Conservation (phyloP, 2,113 vertebrate genomes). For the Paralichthys olivaceus region DNA sequence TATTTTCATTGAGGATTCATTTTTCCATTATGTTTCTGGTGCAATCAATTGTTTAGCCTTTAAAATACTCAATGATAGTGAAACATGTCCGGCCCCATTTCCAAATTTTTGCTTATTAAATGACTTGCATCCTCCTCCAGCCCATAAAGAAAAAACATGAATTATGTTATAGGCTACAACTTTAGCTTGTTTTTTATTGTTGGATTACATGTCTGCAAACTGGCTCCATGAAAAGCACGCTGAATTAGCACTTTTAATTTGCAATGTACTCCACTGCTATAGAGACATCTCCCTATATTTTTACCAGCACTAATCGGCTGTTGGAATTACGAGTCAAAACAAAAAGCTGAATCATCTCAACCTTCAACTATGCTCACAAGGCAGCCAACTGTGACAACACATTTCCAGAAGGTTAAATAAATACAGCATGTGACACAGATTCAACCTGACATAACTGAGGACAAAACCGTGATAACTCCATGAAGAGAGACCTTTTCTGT, state of each 20-base stretch:
- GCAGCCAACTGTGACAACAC: neutral
- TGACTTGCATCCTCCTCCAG: no score
- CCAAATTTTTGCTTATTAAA: neutral
- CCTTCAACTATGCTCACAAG: neutral
- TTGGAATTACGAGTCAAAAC: neutral
- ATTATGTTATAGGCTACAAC: neutral
- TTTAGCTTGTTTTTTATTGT: neutral
- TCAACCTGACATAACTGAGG: slow-evolving; percentile 1
- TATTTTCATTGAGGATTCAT: neutral
- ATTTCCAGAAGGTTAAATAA: slow-evolving; percentile 13
- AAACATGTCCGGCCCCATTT: neutral
- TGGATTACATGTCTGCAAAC: neutral
- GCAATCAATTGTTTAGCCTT: neutral
- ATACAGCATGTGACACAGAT: neutral
- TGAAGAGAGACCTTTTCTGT: neutral
- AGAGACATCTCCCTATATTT: no score
- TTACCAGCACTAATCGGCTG: no score
- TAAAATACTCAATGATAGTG: neutral
- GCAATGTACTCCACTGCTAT: neutral
- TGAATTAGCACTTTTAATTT: neutral
- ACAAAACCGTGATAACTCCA: slow-evolving; percentile 3
- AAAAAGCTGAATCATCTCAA: neutral
- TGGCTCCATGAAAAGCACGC: neutral
- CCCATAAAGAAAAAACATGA: no score
- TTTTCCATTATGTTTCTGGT: neutral